These are phyloP conservation scores for Drosophila stalkeri DNA, from an alignment of 2,888 invertebrate species.

Conservation along the genomic window DNA sequence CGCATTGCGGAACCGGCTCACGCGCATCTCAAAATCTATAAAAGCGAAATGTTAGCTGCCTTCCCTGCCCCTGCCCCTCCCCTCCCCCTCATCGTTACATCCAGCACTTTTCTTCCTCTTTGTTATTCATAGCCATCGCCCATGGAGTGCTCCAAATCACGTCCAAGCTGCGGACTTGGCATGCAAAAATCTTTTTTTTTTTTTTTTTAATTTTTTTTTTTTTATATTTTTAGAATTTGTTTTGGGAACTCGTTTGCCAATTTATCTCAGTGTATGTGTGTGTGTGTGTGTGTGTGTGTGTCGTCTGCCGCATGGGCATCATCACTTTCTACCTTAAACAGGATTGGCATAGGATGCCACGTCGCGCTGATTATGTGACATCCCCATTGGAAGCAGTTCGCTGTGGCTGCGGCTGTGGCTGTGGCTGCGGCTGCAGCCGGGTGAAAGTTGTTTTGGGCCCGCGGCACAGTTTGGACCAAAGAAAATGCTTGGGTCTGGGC, in stretches of 20 bases:
- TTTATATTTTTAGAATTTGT: conserved; percentile 61
- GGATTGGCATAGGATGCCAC: conserved; percentile 73
- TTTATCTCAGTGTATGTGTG: conserved; percentile 35
- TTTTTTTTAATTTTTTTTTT: conserved; percentile 30
- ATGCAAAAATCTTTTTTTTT: conserved; percentile 53
- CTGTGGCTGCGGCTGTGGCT: conserved; percentile 19
- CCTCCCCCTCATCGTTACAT: not conserved
- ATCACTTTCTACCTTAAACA: conserved; percentile 77
- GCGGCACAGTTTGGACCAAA: conserved; percentile 59
- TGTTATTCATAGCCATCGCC: conserved; percentile 59
- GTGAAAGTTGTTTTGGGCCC: conserved; percentile 73
- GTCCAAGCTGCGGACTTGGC: conserved; percentile 34
- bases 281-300: conserved; percentile 18
- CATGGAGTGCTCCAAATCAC: conserved; percentile 66
- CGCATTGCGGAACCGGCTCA: conserved; percentile 61
- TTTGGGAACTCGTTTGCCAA: conserved; percentile 60
- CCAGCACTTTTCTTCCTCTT: conserved; percentile 11
- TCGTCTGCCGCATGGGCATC: conserved; percentile 64
- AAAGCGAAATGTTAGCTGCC: conserved; percentile 53
- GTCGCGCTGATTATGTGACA: conserved; percentile 65
- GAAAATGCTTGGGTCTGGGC: conserved; percentile 54
- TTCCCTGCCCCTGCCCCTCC: not conserved
- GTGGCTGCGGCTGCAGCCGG: conserved; percentile 28
- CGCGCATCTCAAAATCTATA: conserved; percentile 38
- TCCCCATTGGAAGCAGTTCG: conserved; percentile 31